Conservation (phyloP, 2,888 invertebrate genomes). For the Tuberolachnus salignus region DNA sequence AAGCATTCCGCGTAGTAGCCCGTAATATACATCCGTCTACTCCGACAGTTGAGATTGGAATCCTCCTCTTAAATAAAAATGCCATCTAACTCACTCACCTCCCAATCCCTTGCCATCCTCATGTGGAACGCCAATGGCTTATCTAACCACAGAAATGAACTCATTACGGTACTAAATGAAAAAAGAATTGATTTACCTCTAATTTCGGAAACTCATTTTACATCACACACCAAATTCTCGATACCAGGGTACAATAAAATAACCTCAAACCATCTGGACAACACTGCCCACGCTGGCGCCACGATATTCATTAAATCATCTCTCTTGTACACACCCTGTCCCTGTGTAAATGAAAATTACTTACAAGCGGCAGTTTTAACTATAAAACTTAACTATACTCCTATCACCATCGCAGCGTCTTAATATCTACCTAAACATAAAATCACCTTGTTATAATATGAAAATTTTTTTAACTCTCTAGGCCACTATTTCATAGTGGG, state of each 20-base stretch:
- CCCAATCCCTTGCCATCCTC: conserved; percentile 18
- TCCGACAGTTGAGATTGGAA: no score
- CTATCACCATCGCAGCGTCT: conserved; percentile 5
- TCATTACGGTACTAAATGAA: no score
- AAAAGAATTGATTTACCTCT: no score
- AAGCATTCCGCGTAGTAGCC: no score
- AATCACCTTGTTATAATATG: background rate
- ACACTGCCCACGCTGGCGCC: conserved; percentile 4
- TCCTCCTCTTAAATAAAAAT: background rate
- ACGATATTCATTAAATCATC: conserved; percentile 22
- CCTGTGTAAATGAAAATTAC: background rate
- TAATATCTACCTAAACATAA: conserved; percentile 25
- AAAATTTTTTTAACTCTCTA: conserved; percentile 9
- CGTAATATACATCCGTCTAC: no score
- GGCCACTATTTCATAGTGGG: conserved; percentile 12
- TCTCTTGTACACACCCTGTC: background rate
- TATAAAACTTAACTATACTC: background rate
- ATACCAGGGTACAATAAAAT: background rate
- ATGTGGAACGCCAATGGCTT: conserved; percentile 35
- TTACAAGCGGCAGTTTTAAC: background rate
- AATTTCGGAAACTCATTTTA: conserved; percentile 29
- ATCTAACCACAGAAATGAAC: no score
- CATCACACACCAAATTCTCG: background rate
- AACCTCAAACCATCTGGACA: conserved; percentile 10
- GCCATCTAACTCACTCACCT: background rate